Evolutionary conservation across 2,113 vertebrate genomes (phyloP).

Genomic region (Sebastes fasciatus): DNA sequence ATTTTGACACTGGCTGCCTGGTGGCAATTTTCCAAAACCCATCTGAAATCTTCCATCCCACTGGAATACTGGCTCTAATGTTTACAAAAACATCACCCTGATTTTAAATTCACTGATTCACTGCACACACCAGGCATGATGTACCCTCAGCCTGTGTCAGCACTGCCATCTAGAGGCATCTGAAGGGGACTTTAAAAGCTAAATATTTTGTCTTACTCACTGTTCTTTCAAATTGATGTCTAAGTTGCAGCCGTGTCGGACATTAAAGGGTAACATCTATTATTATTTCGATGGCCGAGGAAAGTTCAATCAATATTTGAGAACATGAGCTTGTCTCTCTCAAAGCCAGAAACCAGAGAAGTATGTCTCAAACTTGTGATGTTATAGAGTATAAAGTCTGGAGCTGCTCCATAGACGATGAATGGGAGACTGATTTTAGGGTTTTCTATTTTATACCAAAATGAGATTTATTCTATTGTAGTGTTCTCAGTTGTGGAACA

Average conservation of each 20-base stretch:
- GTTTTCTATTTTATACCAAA: no score
- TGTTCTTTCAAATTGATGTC: neutral
- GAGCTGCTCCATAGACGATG: no score
- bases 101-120: neutral
- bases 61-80: neutral
- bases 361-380: no score
- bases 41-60: neutral
- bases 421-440: no score
- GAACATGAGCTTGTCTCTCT: no score
- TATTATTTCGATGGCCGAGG: no score
- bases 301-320: no score
- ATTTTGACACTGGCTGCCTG: slow-evolving; percentile 10
- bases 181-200: neutral
- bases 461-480: no score
- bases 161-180: slow-evolving; percentile 65
- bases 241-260: neutral
- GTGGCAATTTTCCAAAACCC: neutral
- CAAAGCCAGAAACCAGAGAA: no score
- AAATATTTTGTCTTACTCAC: neutral
- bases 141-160: neutral
- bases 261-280: no score
- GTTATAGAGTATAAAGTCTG: no score
- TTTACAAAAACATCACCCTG: slow-evolving; percentile 8
- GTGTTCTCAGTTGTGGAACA: no score
- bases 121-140: neutral